These are phyloP conservation scores for Tadarida brasiliensis DNA, from an alignment of 2,797 vertebrate genomes.

Conservation along the genomic window DNA sequence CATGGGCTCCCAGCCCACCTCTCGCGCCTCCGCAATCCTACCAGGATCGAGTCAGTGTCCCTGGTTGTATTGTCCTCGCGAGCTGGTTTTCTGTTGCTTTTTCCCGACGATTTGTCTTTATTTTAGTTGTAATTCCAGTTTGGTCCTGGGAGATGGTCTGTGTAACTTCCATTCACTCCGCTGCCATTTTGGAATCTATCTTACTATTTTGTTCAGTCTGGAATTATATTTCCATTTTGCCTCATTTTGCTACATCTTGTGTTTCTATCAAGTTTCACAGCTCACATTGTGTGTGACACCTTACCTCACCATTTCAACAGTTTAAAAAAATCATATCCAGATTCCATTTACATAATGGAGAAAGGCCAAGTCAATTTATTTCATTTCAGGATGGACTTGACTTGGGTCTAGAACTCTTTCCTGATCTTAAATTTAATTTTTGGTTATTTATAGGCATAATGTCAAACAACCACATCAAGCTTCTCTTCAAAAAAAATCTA, in stretches of 20 bases:
- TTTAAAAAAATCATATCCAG: neutral
- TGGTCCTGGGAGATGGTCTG: no score
- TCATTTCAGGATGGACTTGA: neutral
- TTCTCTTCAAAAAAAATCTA: neutral
- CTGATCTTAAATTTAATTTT: conserved; percentile 5
- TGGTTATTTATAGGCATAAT: neutral
- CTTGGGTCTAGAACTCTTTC: neutral
- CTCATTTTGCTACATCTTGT: neutral
- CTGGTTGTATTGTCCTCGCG: no score
- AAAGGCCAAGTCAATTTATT: neutral
- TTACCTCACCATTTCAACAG: neutral
- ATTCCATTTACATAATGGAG: neutral
- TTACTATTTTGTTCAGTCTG: neutral
- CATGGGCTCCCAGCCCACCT: no score
- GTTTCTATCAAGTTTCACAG: neutral
- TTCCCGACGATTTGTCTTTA: no score
- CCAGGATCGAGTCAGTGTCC: no score
- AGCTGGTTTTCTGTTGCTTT: no score
- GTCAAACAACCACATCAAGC: neutral
- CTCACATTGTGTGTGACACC: neutral
- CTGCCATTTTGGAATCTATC: no score
- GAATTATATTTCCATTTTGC: neutral
- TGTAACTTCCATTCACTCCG: no score
- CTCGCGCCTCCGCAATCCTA: no score
- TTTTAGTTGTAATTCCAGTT: no score